Conservation (phyloP, 2,113 vertebrate species). For the Atherinomorus stipes region DNA sequence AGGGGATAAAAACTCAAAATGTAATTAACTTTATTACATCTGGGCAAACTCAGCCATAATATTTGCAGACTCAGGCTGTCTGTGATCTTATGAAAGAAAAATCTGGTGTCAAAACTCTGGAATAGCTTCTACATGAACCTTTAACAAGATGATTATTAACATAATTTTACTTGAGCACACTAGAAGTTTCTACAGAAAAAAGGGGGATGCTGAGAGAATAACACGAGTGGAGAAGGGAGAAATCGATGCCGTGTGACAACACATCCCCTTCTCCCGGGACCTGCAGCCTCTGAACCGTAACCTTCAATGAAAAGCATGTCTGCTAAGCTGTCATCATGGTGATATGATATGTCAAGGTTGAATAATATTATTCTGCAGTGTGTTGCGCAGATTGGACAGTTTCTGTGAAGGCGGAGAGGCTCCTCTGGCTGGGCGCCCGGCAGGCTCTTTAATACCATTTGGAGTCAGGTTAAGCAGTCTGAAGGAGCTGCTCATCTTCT, state of each 20-base stretch:
- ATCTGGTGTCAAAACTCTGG: too few species aligned
- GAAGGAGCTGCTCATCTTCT: conserved; percentile 56
- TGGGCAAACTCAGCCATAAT: too few species aligned
- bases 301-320: conserved; percentile 41
- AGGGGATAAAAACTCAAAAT: too few species aligned
- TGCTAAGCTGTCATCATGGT: conserved; percentile 40
- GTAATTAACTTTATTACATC: too few species aligned
- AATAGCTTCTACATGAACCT: background rate
- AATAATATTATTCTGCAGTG: conserved; percentile 48
- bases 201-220: conserved; percentile 6
- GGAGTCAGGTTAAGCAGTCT: conserved; percentile 60
- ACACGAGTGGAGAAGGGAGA: conserved; percentile 9
- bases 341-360: conserved; percentile 61
- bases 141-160: background rate
- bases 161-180: background rate
- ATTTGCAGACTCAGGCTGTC: too few species aligned
- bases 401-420: conserved; percentile 53
- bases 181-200: background rate
- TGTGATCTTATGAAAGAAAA: background rate
- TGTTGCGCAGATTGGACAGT: conserved; percentile 24
- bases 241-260: conserved; percentile 29
- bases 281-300: conserved; percentile 41
- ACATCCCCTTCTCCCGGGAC: conserved; percentile 16
- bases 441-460: conserved; percentile 66
- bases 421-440: conserved; percentile 53